phyloP scores from a whole-genome alignment of 2,797 vertebrate species.

The Acanthurus leucopareius region DNA sequence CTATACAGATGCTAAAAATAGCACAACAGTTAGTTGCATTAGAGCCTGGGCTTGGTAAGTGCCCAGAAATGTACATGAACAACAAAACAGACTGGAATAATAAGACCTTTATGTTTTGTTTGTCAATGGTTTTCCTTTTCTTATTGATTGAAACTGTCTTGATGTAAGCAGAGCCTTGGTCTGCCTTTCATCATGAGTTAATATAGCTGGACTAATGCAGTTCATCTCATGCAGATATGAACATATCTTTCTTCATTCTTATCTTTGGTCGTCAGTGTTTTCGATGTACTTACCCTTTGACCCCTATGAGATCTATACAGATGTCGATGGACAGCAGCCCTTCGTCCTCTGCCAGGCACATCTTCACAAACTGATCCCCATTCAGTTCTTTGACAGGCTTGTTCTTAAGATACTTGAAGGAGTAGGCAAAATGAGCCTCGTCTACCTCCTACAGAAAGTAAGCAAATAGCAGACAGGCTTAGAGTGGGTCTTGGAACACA shows the following conservation, averaged over 20 bases:
- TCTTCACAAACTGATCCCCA: constrained; percentile 98
- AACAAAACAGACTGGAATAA: neutral
- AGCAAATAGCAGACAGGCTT: neutral
- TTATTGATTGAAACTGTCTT: no score
- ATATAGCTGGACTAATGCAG: neutral
- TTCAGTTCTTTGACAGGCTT: constrained; percentile 97
- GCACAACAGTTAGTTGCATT: constrained; percentile 21
- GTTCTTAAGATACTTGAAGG: constrained; percentile 99
- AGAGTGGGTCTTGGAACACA: neutral
- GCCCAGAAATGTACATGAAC: constrained; percentile 9
- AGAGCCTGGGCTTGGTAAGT: constrained; percentile 19
- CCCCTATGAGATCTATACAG: constrained; percentile 96
- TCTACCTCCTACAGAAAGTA: constrained; percentile 90
- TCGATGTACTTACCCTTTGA: constrained; percentile 91
- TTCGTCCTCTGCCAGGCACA: constrained; percentile 95
- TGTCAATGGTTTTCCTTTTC: no score
- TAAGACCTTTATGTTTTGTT: no score
- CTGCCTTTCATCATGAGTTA: neutral
- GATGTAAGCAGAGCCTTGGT: neutral
- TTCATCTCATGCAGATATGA: neutral
- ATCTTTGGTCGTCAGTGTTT: neutral
- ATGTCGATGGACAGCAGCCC: constrained; percentile 93
- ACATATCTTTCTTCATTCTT: neutral
- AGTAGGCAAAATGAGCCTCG: constrained; percentile 96
- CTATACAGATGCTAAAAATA: constrained; percentile 24